These are phyloP conservation scores for Hycleus cichorii DNA, from an alignment of 1,140 invertebrate genomes.

Conservation along the genomic window DNA sequence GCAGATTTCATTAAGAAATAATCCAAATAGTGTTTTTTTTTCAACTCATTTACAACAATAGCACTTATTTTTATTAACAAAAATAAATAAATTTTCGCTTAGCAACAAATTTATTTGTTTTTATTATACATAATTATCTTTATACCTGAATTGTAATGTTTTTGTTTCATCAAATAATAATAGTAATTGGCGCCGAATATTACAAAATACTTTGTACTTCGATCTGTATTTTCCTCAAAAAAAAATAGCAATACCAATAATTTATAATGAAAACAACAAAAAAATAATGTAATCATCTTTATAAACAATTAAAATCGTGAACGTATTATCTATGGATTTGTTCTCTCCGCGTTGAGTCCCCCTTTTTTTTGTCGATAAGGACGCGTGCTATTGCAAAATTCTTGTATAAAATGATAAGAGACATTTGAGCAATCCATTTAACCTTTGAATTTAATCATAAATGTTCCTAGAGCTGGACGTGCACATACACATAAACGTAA, in stretches of 20 bases:
- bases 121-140: no score
- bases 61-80: no score
- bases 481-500: not conserved
- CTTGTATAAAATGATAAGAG: slow-evolving; percentile 13
- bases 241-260: not conserved
- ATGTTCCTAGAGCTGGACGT: slow-evolving; percentile 8
- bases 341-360: not conserved
- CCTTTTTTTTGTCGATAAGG: slow-evolving; percentile 3
- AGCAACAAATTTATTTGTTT: no score
- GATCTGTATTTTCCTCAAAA: not conserved
- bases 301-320: not conserved
- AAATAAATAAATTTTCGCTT: no score
- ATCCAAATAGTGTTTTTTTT: no score
- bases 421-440: slow-evolving; percentile 17
- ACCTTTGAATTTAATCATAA: slow-evolving; percentile 17
- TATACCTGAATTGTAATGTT: no score
- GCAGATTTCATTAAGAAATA: no score
- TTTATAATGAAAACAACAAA: not conserved
- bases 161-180: no score
- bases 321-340: not conserved
- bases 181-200: no score
- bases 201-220: not conserved
- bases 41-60: no score
- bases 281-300: not conserved
- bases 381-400: slow-evolving; percentile 19